Evolutionary conservation across 2,797 vertebrate genomes (phyloP).

Genomic region (Kryptopterus vitreolus): DNA sequence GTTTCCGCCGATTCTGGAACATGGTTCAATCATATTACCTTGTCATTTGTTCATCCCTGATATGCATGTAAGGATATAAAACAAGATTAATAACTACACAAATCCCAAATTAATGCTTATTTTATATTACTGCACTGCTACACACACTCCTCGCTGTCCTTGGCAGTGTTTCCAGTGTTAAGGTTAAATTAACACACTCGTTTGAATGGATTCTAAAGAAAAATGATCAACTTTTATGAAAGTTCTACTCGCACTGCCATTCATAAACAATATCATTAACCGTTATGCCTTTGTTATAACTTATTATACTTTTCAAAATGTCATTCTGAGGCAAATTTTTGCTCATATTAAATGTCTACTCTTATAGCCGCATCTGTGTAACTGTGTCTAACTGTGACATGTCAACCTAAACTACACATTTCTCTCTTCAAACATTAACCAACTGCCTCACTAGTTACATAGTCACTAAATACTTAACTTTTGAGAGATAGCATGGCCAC

Average conservation of each 20-base stretch:
- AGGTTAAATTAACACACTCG: background rate
- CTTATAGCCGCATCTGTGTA: background rate
- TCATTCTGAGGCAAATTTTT: background rate
- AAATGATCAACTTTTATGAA: background rate
- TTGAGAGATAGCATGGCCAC: too few relatives aligned
- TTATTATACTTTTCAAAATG: background rate
- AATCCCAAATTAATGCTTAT: background rate
- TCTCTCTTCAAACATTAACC: too few relatives aligned
- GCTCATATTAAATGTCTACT: background rate
- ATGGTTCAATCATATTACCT: background rate
- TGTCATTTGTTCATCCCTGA: background rate
- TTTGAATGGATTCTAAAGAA: background rate
- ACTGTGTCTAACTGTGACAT: background rate
- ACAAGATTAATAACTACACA: background rate
- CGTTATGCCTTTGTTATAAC: background rate
- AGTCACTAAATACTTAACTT: too few relatives aligned
- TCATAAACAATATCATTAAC: too few relatives aligned
- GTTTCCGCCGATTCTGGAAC: background rate
- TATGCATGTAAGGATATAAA: background rate
- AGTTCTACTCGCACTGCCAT: too few relatives aligned
- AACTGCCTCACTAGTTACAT: background rate
- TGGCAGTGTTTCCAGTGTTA: background rate
- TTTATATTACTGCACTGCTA: background rate
- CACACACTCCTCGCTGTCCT: background rate
- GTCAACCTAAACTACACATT: background rate